Base-by-base conservation (phyloP, 1,140 invertebrate species). In the Drosophila oshimai region DNA sequence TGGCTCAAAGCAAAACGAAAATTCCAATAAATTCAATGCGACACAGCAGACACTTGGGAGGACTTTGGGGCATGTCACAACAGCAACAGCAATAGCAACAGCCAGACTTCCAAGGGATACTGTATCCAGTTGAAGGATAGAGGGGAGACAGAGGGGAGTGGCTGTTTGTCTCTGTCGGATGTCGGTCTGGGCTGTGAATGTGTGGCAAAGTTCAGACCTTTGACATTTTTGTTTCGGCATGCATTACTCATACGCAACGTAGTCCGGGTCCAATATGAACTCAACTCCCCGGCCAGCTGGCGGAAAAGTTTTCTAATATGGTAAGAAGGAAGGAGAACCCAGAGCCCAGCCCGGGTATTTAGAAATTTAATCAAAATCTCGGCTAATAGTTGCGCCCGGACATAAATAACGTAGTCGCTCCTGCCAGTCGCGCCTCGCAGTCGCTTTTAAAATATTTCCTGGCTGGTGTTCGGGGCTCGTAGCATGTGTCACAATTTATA, bases 11-110 rank as follows among this genome's bases (percentile, higher is more conserved):
- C 76, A 69, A 61, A 81, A 75, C 80, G 86, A 76, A 86, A 87
- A 81, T 87, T 76, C 81, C 81, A 87, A 87, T 87, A 87, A 87
- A 87, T 87, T 87, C 81, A 88, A 87, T 87, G 81, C 81, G 81
- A 87, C 81, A 87, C 76, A 87, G 60, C 81, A 81, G 81, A 73
- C 81, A 87, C 81, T 81, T 87, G 81, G 81, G 81, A 87, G 68
- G 77, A 81, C 76, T 86, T 86, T 86, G 42, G 79, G 80, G 65
- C 79, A 84, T 84, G 79, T 86, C 80, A 84, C 54, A 84, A 44
- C 24, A 45, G 34, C 45, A 71, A 18, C 46, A 45, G n/a, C 58
- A 46, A 24, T 13, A 54, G 41, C 36, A 61, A 55, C 51, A 74
- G 60, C 36, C 57, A 53, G 61, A 37, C 49, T 70, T n/a, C n/a